Evolutionary conservation across 2,888 invertebrate species (phyloP).

Genomic region (Allolobophora icterica): DNA sequence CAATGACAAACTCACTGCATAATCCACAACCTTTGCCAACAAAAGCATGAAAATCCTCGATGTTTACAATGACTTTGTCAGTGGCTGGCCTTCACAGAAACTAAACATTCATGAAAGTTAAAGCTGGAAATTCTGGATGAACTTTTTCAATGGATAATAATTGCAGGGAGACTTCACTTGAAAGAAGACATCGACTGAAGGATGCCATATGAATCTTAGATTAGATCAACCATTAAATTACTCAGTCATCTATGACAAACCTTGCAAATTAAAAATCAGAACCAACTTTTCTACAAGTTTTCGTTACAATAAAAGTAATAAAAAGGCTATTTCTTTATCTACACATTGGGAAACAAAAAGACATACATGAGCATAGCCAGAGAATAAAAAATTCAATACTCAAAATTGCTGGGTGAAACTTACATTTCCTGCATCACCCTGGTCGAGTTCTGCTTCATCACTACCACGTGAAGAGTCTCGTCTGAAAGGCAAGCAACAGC

Average conservation of each 20-base stretch:
- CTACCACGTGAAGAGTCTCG: slow-evolving; percentile 12
- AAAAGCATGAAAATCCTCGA: neutral
- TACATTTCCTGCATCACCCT: slow-evolving; percentile 12
- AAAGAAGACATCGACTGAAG: too few species aligned
- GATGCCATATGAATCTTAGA: too few species aligned
- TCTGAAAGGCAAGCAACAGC: neutral
- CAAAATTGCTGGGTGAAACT: neutral
- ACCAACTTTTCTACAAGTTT: too few species aligned
- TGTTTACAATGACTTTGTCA: neutral
- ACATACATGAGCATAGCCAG: neutral
- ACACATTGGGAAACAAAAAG: neutral
- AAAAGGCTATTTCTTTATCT: too few species aligned
- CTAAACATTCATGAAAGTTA: neutral
- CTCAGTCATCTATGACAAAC: too few species aligned
- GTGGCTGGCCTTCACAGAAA: neutral
- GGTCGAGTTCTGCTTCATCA: slow-evolving; percentile 1
- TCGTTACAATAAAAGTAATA: too few species aligned
- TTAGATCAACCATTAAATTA: too few species aligned
- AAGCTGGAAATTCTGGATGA: neutral
- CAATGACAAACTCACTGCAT: neutral
- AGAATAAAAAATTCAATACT: neutral
- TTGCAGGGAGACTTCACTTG: too few species aligned
- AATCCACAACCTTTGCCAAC: neutral
- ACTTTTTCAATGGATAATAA: neutral
- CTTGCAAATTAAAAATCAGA: too few species aligned